phyloP scores from a whole-genome alignment of 1,140 invertebrate genomes.

The Thaumatotibia leucotreta region DNA sequence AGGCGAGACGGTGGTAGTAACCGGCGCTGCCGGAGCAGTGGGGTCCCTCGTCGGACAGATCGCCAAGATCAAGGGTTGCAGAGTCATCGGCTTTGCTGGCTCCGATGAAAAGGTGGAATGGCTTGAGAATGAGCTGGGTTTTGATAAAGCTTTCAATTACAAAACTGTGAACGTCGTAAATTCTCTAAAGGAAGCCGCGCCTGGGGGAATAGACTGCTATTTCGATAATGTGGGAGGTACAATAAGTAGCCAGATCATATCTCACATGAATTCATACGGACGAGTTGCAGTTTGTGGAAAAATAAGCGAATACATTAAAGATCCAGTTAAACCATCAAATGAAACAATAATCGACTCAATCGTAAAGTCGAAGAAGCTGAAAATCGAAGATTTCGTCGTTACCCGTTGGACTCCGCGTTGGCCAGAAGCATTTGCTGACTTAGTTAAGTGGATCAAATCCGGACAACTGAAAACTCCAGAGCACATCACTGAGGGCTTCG shows the following conservation, averaged over 20 bases:
- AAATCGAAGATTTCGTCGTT: neutral
- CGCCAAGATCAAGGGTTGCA: no score
- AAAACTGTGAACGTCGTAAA: conserved; percentile 67
- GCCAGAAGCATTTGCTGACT: no score
- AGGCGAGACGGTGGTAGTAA: conserved; percentile 81
- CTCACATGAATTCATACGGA: conserved; percentile 76
- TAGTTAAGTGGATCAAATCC: no score
- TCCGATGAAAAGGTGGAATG: no score
- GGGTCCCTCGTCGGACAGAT: conserved; percentile 86
- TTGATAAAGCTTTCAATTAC: no score
- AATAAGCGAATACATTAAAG: conserved; percentile 48
- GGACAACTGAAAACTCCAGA: no score
- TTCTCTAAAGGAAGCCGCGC: conserved; percentile 57
- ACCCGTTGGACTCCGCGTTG: neutral
- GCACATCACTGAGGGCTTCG: no score
- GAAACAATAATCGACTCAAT: neutral
- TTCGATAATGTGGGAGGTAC: conserved; percentile 79
- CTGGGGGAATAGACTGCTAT: no score
- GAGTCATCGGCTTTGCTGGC: no score
- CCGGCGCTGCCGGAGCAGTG: conserved; percentile 79
- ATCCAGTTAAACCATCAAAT: neutral
- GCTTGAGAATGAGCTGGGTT: no score
- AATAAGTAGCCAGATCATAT: conserved; percentile 71
- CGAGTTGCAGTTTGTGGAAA: conserved; percentile 77
- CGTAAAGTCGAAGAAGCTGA: neutral